Evolutionary conservation across 1,140 invertebrate species (phyloP).

Genomic region (Gerris buenoi): DNA sequence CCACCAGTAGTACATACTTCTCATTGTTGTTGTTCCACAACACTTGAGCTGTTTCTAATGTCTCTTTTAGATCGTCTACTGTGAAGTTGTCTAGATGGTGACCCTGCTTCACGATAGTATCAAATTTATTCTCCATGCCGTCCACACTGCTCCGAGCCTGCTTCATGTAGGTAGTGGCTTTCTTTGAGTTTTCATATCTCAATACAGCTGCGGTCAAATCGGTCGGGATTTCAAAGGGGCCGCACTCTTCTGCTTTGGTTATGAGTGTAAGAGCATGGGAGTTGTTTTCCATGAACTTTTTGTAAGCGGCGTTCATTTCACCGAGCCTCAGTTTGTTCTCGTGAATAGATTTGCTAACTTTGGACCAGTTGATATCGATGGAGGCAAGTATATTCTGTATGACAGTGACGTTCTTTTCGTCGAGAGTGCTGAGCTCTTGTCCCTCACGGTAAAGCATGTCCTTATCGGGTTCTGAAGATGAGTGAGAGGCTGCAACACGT

Average conservation of each 20-base stretch:
- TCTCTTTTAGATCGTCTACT: conserved; percentile 41
- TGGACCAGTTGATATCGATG: conserved; percentile 63
- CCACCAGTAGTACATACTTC: conserved; percentile 47
- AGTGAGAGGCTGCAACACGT: conserved; percentile 35
- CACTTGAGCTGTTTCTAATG: conserved; percentile 42
- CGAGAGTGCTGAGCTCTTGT: conserved; percentile 57
- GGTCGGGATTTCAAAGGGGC: conserved; percentile 31
- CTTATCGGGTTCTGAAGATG: conserved; percentile 35
- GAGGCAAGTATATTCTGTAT: conserved; percentile 61
- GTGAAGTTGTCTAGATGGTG: conserved; percentile 56
- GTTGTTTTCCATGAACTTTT: conserved; percentile 53
- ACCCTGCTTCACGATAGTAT: conserved; percentile 50
- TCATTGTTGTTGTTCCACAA: conserved; percentile 61
- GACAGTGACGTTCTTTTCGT: conserved; percentile 56
- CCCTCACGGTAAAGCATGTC: conserved; percentile 51
- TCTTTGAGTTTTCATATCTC: conserved; percentile 53
- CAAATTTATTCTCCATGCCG: conserved; percentile 53
- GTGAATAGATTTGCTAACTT: conserved; percentile 41
- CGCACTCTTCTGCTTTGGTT: background rate
- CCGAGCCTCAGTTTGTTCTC: conserved; percentile 35
- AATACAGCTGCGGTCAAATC: conserved; percentile 43
- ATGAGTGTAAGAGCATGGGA: background rate
- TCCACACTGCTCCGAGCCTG: conserved; percentile 57
- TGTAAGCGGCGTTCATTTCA: conserved; percentile 52
- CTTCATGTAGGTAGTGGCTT: conserved; percentile 52